Conservation (phyloP, 1,140 invertebrate species). For the Ruditapes philippinarum region DNA sequence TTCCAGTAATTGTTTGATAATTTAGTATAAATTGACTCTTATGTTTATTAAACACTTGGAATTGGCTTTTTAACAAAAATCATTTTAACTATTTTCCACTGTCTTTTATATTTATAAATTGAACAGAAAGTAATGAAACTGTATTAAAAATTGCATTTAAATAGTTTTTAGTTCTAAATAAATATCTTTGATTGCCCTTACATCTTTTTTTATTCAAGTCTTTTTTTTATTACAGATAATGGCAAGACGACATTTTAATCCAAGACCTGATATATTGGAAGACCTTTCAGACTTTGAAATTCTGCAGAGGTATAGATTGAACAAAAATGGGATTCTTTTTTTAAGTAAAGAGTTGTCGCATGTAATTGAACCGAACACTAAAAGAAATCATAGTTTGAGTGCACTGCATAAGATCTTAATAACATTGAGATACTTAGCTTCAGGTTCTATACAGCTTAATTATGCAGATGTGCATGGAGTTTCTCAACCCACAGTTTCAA, state of each 20-base stretch:
- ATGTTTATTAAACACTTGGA: too few species aligned
- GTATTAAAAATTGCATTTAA: too few species aligned
- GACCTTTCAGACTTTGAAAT: not conserved
- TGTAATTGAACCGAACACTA: not conserved
- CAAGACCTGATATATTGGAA: not conserved
- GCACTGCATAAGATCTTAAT: constrained; percentile 30
- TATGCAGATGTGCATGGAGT: constrained; percentile 62
- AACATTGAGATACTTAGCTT: constrained; percentile 59
- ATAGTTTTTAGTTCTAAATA: too few species aligned
- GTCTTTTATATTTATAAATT: too few species aligned
- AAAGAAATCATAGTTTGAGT: not conserved
- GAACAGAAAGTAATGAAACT: too few species aligned
- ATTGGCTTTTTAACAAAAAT: too few species aligned
- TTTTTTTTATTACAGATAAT: not conserved
- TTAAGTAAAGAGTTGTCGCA: not conserved
- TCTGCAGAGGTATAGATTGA: not conserved
- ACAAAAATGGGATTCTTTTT: not conserved
- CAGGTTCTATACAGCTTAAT: constrained; percentile 48
- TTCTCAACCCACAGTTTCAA: constrained; percentile 49
- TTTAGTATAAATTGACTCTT: too few species aligned
- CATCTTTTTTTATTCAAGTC: too few species aligned
- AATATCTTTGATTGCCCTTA: too few species aligned
- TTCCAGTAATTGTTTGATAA: too few species aligned
- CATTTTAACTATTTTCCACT: too few species aligned
- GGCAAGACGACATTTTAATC: not conserved